These are phyloP conservation scores for Anarsia innoxiella DNA, from an alignment of 2,888 invertebrate species.

Conservation along the genomic window DNA sequence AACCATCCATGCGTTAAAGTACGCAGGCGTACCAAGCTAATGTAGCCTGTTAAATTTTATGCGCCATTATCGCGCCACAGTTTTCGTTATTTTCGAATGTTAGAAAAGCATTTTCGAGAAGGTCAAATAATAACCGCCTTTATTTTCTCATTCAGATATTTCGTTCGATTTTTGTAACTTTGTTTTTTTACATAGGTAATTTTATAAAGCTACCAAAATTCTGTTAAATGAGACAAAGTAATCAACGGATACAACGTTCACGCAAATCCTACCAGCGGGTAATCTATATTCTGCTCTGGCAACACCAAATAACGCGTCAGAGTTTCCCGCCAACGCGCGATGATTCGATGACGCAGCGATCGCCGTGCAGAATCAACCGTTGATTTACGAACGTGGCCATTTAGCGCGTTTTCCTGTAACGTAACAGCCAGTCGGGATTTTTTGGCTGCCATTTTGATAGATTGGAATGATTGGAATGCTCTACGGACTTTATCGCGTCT, in stretches of 20 bases:
- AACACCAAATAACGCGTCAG: slow-evolving; percentile 7
- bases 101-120: slow-evolving; percentile 1
- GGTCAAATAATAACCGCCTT: too few species aligned
- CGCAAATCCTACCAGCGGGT: slow-evolving; percentile 4
- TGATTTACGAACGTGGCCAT: slow-evolving; percentile 33
- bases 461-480: too few species aligned
- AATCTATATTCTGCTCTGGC: slow-evolving; percentile 5
- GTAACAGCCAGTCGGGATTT: too few species aligned
- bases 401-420: slow-evolving; percentile 13
- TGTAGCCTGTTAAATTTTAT: slow-evolving; percentile 13
- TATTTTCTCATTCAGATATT: too few species aligned
- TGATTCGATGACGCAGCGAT: slow-evolving; percentile 26
- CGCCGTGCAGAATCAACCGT: slow-evolving; percentile 30
- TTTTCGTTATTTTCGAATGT: slow-evolving; percentile 9
- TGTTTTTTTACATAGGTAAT: too few species aligned
- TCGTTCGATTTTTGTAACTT: too few species aligned
- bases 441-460: slow-evolving; percentile 5
- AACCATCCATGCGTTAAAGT: slow-evolving; percentile 6
- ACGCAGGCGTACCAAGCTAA: slow-evolving; percentile 8
- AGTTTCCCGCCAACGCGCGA: slow-evolving; percentile 14
- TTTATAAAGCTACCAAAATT: too few species aligned
- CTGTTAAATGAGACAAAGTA: too few species aligned
- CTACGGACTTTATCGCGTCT: too few species aligned
- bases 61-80: slow-evolving; percentile 4
- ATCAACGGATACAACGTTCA: too few species aligned